phyloP scores from a whole-genome alignment of 2,113 vertebrate species.

The Malurus alboscapulatus region DNA sequence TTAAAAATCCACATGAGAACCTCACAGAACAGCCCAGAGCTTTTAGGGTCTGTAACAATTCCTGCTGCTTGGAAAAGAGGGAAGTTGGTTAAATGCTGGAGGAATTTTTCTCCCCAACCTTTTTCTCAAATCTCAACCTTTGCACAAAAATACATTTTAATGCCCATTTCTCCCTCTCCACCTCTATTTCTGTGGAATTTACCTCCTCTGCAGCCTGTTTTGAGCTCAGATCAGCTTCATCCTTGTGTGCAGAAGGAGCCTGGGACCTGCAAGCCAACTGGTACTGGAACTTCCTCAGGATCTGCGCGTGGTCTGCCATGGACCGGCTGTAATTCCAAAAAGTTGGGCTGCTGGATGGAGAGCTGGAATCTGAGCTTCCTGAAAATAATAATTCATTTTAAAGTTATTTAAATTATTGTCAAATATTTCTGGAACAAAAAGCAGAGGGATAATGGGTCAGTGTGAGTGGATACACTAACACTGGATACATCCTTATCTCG shows the following conservation, averaged over 20 bases:
- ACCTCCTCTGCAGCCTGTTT: slow-evolving; percentile 97
- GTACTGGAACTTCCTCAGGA: slow-evolving; percentile 93
- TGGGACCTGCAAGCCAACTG: slow-evolving; percentile 91
- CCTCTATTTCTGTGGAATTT: background rate
- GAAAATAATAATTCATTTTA: background rate
- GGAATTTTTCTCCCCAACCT: background rate
- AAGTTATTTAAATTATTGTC: rapidly evolving
- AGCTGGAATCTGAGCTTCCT: slow-evolving; percentile 90
- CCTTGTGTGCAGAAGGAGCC: slow-evolving; percentile 91
- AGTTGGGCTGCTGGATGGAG: slow-evolving; percentile 87
- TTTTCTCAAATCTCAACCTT: background rate
- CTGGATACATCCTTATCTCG: background rate
- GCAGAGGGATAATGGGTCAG: rapidly evolving
- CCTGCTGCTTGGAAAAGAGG: background rate
- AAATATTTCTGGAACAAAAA: background rate
- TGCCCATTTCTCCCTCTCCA: background rate
- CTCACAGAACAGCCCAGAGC: background rate
- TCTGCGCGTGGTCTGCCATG: slow-evolving; percentile 87
- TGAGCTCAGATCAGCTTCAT: slow-evolving; percentile 91
- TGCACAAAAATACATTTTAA: background rate
- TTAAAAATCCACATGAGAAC: background rate
- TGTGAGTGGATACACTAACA: rapidly evolving
- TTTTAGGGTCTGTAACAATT: background rate
- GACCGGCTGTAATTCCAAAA: slow-evolving; percentile 95
- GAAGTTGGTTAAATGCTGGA: background rate